A percentile compares a stretch with the other conserved stretches of the same genome.
Evolutionary conservation across 2,113 vertebrate species (phyloP).

Genomic region (Damaliscus lunatus): DNA sequence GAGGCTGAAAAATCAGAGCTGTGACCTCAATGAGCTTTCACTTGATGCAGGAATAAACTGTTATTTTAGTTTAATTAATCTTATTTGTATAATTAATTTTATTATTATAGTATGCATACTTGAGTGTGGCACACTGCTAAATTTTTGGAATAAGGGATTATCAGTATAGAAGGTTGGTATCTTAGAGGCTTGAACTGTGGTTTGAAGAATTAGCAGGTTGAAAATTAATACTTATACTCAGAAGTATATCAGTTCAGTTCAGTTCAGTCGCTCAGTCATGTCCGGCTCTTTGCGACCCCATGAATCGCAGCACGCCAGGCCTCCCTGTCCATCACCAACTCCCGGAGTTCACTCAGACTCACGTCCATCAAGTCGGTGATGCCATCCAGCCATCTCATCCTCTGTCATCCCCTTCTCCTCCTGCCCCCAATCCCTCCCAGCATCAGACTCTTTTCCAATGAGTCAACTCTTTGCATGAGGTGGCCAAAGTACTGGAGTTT

Average conservation of each 20-base stretch:
- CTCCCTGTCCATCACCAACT: too few species aligned
- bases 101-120: background rate
- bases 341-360: too few species aligned
- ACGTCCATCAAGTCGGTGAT: rapidly evolving
- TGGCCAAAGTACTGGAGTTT: too few species aligned
- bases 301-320: too few species aligned
- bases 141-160: background rate
- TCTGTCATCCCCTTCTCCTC: too few species aligned
- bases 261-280: too few species aligned
- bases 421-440: too few species aligned
- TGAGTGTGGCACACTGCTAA: background rate
- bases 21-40: background rate
- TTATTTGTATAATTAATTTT: background rate
- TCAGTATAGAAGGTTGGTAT: background rate
- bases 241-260: background rate
- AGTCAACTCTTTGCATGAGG: rapidly evolving
- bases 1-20: background rate
- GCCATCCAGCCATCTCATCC: too few species aligned
- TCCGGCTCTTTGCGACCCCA: rapidly evolving
- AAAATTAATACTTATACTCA: background rate
- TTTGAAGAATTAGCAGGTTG: background rate
- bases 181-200: background rate
- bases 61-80: background rate
- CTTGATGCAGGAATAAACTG: background rate
- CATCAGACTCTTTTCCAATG: too few species aligned